A percentile compares a stretch with the other conserved stretches of the same genome.
Evolutionary conservation across 2,113 vertebrate species (phyloP).

Genomic region (Hippopotamus amphibius): DNA sequence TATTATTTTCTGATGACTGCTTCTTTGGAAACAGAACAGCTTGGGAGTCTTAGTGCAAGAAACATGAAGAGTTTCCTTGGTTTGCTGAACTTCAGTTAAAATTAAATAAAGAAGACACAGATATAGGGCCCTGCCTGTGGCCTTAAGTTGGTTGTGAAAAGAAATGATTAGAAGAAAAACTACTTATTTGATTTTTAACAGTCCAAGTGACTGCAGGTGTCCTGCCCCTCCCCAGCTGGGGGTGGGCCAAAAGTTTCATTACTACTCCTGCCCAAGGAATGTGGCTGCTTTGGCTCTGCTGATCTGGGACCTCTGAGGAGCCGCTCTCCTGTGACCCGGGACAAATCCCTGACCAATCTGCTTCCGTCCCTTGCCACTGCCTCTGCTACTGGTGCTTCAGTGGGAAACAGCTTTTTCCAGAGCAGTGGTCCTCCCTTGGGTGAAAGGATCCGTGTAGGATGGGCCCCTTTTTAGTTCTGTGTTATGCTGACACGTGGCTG

Average conservation of each 20-base stretch:
- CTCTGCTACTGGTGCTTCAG: fast-evolving
- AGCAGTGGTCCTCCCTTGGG: no score
- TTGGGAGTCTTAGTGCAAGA: not conserved
- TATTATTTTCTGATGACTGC: not conserved
- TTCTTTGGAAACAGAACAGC: not conserved
- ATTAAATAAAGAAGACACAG: not conserved
- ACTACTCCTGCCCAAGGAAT: fast-evolving
- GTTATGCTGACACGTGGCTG: fast-evolving
- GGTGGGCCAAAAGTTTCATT: not conserved
- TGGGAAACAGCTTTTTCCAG: not conserved
- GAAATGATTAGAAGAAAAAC: not conserved
- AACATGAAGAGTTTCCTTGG: not conserved
- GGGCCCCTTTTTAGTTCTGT: fast-evolving
- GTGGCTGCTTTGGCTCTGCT: fast-evolving
- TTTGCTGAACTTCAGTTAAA: not conserved
- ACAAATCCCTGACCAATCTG: not conserved
- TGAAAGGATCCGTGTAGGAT: fast-evolving
- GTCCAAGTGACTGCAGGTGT: not conserved
- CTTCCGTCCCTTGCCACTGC: fast-evolving
- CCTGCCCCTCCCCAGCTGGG: not conserved
- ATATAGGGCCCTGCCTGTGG: not conserved
- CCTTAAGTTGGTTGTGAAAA: not conserved
- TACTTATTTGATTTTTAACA: not conserved
- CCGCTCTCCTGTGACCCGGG: no score
- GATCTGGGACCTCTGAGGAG: fast-evolving